Percentiles rank a stretch among this genome's conserved stretches.
Evolutionary conservation across 2,113 vertebrate species (phyloP).

Genomic region (Malurus cyaneus): DNA sequence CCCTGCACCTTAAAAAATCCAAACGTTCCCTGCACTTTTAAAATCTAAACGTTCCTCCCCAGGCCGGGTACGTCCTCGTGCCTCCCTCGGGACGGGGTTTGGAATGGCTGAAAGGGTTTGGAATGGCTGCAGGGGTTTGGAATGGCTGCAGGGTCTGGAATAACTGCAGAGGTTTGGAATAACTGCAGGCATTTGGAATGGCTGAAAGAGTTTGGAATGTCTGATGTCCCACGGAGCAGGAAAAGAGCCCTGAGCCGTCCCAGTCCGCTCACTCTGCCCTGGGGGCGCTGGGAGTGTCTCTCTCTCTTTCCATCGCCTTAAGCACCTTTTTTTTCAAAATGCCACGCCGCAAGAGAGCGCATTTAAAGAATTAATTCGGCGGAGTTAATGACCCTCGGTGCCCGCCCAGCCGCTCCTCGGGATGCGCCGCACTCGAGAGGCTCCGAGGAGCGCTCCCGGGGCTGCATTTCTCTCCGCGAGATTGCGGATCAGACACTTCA

Average conservation of each 20-base stretch:
- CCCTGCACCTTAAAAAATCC: neutral
- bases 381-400: neutral
- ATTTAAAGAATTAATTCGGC: conserved; percentile 24
- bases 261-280: neutral
- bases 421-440: neutral
- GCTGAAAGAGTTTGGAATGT: neutral
- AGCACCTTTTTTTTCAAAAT: neutral
- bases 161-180: neutral
- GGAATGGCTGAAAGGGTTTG: too few species aligned
- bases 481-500: neutral
- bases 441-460: neutral
- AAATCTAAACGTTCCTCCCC: neutral
- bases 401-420: neutral
- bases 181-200: neutral
- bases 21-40: too few species aligned
- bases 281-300: neutral
- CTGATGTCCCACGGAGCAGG: neutral
- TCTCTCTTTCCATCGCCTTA: neutral
- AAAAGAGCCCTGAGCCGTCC: neutral
- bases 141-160: too few species aligned
- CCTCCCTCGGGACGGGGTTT: rapidly evolving
- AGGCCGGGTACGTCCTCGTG: rapidly evolving
- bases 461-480: neutral
- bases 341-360: neutral
- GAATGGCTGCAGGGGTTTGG: too few species aligned